Conservation (phyloP, 1,140 invertebrate species). For the Solenopsis invicta region DNA sequence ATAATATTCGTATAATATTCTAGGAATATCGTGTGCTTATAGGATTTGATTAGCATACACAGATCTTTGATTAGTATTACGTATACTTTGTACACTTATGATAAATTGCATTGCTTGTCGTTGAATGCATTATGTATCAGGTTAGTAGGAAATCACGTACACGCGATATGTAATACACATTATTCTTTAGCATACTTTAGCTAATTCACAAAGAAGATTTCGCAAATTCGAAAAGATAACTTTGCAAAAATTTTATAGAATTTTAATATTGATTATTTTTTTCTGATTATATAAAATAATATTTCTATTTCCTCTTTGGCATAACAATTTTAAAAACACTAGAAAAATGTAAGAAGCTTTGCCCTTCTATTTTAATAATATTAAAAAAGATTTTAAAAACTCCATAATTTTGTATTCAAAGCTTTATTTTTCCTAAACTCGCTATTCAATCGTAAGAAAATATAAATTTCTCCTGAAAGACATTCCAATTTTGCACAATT, state of each 20-base stretch:
- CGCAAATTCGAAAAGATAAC: not conserved
- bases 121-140: not conserved
- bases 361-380: too few species aligned
- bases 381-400: too few species aligned
- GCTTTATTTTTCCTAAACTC: not conserved
- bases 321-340: constrained; percentile 7
- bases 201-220: not conserved
- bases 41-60: not conserved
- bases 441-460: not conserved
- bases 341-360: not conserved
- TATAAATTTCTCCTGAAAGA: not conserved
- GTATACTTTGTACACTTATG: not conserved
- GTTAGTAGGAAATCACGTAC: not conserved
- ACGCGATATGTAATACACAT: not conserved
- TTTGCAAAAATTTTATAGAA: not conserved
- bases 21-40: too few species aligned
- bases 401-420: too few species aligned
- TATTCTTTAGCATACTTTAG: not conserved
- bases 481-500: not conserved
- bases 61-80: not conserved
- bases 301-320: not conserved
- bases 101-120: not conserved
- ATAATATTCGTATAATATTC: too few species aligned
- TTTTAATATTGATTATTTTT: not conserved
- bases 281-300: not conserved